Base-by-base conservation (phyloP, 1,140 invertebrate species). In the Drosophila rufa region DNA sequence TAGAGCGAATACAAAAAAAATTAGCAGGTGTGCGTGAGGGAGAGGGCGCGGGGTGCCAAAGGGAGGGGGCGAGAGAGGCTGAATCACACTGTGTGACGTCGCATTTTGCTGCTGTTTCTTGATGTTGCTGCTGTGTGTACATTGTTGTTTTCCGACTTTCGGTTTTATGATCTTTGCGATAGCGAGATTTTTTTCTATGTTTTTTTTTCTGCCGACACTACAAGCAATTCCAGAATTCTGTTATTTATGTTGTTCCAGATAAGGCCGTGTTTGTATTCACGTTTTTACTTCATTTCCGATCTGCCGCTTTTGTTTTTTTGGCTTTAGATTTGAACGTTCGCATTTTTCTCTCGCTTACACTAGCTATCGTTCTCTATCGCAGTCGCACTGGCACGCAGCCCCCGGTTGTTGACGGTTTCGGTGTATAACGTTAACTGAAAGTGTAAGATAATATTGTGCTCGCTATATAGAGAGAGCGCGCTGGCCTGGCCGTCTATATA, bases 371-470 rank as follows among this genome's bases (percentile, higher is more conserved):
- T 30, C 27, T 22, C 53, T 43, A 22, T 30, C 19, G 53, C 47
- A 33, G 38, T n/a, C 64, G 9, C 27, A 57, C 51, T 45, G 46
- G 7, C 46, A 12, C 36, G 15, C 50, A 11, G 14, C 51, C 27
- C 27, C n/a, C 57, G 45, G 50, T 58, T 79, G 59, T 82, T 82
- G 66, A 77, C 80, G 80, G 67, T 67, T 69, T 79, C 80, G 51
- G 50, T 70, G 71, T 75, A 78, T 78, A 80, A 71, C 83, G 83
- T 78, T 89, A 89, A 89, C 83, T 87, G 77, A 89, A 84, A 89
- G 77, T 75, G 80, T 73, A 74, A 80, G 80, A 84, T 78, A 86
- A 87, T 86, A 86, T 79, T 61, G 48, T 43, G 47, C 67, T 55
- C 19, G 62, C 80, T 82, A 86, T 85, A 85, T 68, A 77, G 38